Evolutionary conservation across 2,113 vertebrate species (phyloP).

Genomic region (Mus spicilegus): DNA sequence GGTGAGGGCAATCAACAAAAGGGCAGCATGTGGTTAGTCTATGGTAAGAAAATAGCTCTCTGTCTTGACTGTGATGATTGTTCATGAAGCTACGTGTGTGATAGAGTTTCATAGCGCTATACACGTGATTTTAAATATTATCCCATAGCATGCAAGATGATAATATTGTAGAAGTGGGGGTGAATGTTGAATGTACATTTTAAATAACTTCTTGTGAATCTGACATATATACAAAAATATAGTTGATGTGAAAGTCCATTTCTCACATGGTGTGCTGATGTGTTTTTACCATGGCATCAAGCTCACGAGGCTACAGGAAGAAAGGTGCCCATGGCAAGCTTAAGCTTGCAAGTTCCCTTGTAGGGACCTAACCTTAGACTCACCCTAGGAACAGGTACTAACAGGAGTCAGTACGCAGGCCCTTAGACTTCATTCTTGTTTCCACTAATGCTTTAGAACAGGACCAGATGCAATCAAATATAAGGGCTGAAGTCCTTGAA

Average conservation of each 20-base stretch:
- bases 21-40: not conserved
- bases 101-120: slow-evolving; percentile 9
- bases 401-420: not conserved
- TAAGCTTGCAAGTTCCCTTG: not conserved
- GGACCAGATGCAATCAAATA: slow-evolving; percentile 24
- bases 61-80: not conserved
- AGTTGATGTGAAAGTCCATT: not conserved
- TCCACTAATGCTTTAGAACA: slow-evolving; percentile 41
- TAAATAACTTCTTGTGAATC: slow-evolving; percentile 20
- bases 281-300: not conserved
- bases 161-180: not conserved
- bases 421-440: slow-evolving; percentile 24
- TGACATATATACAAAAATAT: not conserved
- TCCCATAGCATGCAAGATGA: not conserved
- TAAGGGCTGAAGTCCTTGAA: slow-evolving; percentile 42
- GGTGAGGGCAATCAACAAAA: not conserved
- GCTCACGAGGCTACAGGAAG: not conserved
- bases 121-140: not conserved
- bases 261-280: not conserved
- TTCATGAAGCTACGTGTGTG: not conserved
- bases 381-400: not conserved
- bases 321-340: not conserved
- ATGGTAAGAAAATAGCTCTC: not conserved
- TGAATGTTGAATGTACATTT: not conserved
- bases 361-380: not conserved